phyloP scores from a whole-genome alignment of 2,113 vertebrate genomes.

The Psilopsiagon aymara region DNA sequence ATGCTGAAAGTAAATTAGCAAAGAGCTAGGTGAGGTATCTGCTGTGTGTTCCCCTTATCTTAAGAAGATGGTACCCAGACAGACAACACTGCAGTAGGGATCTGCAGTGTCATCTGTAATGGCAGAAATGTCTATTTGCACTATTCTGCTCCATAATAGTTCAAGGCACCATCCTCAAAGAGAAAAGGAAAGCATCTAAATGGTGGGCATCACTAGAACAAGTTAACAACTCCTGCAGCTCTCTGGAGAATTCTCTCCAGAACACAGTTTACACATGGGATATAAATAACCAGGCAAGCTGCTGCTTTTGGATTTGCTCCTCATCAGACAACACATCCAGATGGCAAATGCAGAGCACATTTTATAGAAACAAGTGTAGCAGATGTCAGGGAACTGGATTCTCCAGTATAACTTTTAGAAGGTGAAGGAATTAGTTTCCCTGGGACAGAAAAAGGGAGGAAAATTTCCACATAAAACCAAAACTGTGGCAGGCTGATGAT shows the following conservation, averaged over 20 bases:
- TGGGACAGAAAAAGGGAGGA: background rate
- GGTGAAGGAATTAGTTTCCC: background rate
- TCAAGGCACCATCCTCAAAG: background rate
- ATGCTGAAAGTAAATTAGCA: background rate
- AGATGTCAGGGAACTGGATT: slow-evolving; percentile 31
- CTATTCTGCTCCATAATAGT: background rate
- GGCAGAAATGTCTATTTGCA: background rate
- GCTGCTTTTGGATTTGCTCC: slow-evolving; percentile 42
- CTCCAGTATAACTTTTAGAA: background rate
- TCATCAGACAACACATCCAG: slow-evolving; percentile 34
- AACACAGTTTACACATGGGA: background rate
- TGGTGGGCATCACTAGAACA: background rate
- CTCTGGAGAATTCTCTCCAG: background rate
- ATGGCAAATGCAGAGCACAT: slow-evolving; percentile 24
- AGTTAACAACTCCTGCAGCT: background rate
- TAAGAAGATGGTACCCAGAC: background rate
- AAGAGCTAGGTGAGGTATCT: background rate
- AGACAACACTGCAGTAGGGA: background rate
- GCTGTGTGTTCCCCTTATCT: background rate
- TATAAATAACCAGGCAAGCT: slow-evolving; percentile 22
- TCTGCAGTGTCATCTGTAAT: background rate
- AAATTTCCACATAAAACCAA: background rate
- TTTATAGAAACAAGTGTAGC: slow-evolving; percentile 36
- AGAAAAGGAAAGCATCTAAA: background rate
- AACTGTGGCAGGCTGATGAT: background rate